Evolutionary conservation across 2,888 invertebrate genomes (phyloP).

Genomic region (Pseudanteris insignis): DNA sequence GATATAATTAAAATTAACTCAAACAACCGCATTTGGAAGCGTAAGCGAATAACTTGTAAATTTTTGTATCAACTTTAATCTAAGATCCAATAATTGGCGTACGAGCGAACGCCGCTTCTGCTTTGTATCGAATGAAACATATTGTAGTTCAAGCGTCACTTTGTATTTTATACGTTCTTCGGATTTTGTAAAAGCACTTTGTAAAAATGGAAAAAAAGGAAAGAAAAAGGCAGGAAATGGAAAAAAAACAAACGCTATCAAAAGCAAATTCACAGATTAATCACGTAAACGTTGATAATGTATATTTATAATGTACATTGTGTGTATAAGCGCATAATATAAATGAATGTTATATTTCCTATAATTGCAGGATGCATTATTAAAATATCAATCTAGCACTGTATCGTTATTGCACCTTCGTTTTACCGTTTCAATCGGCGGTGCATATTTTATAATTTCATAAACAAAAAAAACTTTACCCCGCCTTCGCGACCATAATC

Average conservation of each 20-base stretch:
- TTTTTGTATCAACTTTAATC: constrained; percentile 22
- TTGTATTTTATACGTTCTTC: constrained; percentile 58
- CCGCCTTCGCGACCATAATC: constrained; percentile 27
- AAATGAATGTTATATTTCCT: constrained; percentile 42
- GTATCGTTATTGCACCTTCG: constrained; percentile 38
- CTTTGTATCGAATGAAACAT: constrained; percentile 30
- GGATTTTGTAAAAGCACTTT: constrained; percentile 51
- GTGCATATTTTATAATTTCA: constrained; percentile 40
- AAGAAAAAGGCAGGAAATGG: too few species aligned
- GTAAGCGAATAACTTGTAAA: too few species aligned
- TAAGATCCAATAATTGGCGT: neutral
- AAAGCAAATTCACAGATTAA: constrained; percentile 51
- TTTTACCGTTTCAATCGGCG: constrained; percentile 24
- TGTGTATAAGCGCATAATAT: constrained; percentile 54
- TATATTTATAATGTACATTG: constrained; percentile 61
- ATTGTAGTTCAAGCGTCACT: constrained; percentile 46
- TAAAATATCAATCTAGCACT: constrained; percentile 34
- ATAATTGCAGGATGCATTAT: constrained; percentile 43
- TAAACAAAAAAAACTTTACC: constrained; percentile 36
- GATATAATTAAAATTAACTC: too few species aligned
- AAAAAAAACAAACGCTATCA: too few species aligned
- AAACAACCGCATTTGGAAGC: too few species aligned
- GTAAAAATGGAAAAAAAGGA: constrained; percentile 43
- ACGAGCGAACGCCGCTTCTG: constrained; percentile 7
- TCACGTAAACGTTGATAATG: constrained; percentile 56